Percentiles rank a stretch among this genome's conserved stretches.
These are phyloP conservation scores for Apamea monoglypha DNA, from an alignment of 2,888 invertebrate genomes.

Conservation along the genomic window DNA sequence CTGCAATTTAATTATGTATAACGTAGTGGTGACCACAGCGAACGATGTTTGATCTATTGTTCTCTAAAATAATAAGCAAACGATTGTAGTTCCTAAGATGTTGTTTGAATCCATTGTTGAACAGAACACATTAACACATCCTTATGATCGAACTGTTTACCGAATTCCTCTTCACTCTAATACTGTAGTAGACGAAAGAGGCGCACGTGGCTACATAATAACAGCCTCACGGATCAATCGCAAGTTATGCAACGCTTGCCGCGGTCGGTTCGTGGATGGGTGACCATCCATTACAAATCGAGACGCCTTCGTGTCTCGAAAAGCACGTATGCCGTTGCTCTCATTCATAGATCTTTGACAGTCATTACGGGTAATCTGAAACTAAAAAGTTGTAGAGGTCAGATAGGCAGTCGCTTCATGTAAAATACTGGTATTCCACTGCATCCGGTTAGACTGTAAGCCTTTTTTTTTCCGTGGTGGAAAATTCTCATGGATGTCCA, in stretches of 20 bases:
- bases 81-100: background rate
- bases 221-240: background rate
- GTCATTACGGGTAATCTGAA: background rate
- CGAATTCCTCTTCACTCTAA: background rate
- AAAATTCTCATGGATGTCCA: too few relatives aligned
- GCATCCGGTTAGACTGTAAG: too few relatives aligned
- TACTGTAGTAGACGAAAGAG: too few relatives aligned
- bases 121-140: background rate
- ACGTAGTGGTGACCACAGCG: background rate
- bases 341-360: background rate
- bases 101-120: conserved; percentile 14
- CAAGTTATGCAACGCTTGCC: background rate
- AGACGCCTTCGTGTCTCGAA: too few relatives aligned
- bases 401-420: too few relatives aligned
- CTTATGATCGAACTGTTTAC: background rate
- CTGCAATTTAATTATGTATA: background rate
- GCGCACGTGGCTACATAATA: too few relatives aligned
- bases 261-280: background rate
- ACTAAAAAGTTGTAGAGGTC: background rate
- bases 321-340: too few relatives aligned
- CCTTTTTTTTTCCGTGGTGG: too few relatives aligned
- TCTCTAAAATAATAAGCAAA: conserved; percentile 6
- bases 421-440: too few relatives aligned
- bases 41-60: conserved; percentile 6
- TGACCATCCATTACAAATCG: too few relatives aligned